Evolutionary conservation across 2,888 invertebrate species (phyloP).

Genomic region (Phortica okadai): DNA sequence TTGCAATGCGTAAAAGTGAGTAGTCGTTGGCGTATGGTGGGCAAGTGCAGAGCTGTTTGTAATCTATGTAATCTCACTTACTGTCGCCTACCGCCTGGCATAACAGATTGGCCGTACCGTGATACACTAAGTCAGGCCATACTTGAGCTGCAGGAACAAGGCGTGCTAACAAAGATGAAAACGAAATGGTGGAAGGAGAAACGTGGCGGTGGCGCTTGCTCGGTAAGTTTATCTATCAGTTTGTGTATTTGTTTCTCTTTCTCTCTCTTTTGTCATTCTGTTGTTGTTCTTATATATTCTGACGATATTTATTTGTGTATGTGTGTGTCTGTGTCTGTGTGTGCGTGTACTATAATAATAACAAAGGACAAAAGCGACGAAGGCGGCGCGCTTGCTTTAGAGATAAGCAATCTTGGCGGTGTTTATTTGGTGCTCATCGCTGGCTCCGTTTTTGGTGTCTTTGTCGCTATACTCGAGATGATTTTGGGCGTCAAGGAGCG

Average conservation of each 20-base stretch:
- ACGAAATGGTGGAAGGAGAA: constrained; percentile 94
- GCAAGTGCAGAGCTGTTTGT: background rate
- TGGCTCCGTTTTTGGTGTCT: constrained; percentile 76
- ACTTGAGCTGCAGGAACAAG: constrained; percentile 89
- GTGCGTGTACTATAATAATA: constrained; percentile 44
- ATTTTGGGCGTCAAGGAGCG: constrained; percentile 72
- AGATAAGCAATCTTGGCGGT: constrained; percentile 82
- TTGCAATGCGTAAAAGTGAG: constrained; percentile 83
- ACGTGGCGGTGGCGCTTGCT: constrained; percentile 85
- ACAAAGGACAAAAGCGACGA: constrained; percentile 71
- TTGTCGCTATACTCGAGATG: constrained; percentile 73
- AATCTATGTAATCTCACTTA: background rate
- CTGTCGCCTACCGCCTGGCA: background rate
- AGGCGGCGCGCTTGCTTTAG: constrained; percentile 77
- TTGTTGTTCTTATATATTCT: background rate
- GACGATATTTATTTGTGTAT: background rate
- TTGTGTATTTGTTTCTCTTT: background rate
- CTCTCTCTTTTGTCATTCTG: constrained; percentile 20
- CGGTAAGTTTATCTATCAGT: constrained; percentile 77
- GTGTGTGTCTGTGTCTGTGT: constrained; percentile 46
- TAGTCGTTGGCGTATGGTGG: constrained; percentile 41
- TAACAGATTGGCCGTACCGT: constrained; percentile 79
- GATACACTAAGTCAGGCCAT: constrained; percentile 88
- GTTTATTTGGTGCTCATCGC: constrained; percentile 81
- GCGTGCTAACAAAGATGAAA: constrained; percentile 86